Evolutionary conservation across 2,888 invertebrate species (phyloP), one percentile per base, ranked within the genome.

Genomic region (Abrostola tripartita): DNA sequence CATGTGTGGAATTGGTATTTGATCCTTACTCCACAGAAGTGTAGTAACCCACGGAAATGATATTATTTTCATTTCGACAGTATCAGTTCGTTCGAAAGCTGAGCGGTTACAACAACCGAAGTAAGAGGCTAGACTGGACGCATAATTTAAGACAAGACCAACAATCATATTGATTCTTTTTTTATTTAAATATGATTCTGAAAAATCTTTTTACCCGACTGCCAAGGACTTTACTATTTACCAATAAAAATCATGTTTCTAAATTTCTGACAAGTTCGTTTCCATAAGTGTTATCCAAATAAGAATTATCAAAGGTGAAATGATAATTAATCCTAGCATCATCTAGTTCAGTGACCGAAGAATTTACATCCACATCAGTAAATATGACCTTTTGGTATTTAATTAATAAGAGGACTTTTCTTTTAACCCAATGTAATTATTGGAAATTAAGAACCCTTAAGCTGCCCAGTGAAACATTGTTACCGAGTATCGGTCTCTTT

Each of bases 401-500:
- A 9, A 10, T 36, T 10, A 50, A 50, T 50, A 11, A 50, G 40
- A 50, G n/a, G 24, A 4, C 36, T 24, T 50, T 36, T 36, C 10
- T 36, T 36, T 36, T 50, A 35, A 10, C 6, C 24, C 38, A 56
- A 44, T 56, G 55, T 53, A 42, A 59, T 65, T 12, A 65, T 52
- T 54, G 24, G 50, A 52, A 40, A 67, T 47, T 51, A 51, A 60
- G n/a, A 76, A 77, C 69, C 67, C 61, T 76, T 79, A 82, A 59
- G 58, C 57, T 68, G 67, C 78, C 65, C 80, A 79, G 14, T 59
- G 63, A 61, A 73, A 62, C 61, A 66, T 64, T 68, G 52, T 64
- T 66, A 52, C 10, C 55, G 56, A 36, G 14, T 40, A 77, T 82
- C 85, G 88, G 86, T 78, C 76, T 82, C 83, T 87, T 87, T 86